These are phyloP conservation scores for Meloidogyne exigua DNA, from an alignment of 1,140 invertebrate genomes.

Conservation along the genomic window DNA sequence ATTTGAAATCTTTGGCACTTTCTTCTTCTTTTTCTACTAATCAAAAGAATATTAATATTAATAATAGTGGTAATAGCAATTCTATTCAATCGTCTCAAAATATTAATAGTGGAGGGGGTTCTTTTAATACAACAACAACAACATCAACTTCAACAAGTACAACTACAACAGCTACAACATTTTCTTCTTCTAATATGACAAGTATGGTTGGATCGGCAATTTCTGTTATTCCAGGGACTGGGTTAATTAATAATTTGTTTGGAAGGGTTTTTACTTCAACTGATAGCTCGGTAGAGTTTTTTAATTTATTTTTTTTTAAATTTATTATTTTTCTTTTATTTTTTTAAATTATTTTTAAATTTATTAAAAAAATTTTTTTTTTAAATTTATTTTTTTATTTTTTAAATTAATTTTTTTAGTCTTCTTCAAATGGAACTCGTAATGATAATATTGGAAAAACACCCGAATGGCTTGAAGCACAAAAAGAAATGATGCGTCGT, in stretches of 20 bases:
- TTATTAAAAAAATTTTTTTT: too few relatives aligned
- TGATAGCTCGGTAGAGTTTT: constrained; percentile 9
- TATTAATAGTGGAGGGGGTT: neutral
- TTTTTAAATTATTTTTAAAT: constrained; percentile 26
- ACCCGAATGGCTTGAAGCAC: constrained; percentile 37
- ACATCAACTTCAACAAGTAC: constrained; percentile 26
- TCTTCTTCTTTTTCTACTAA: neutral
- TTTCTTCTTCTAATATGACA: constrained; percentile 37
- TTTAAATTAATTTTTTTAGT: constrained; percentile 26
- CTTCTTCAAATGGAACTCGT: constrained; percentile 16
- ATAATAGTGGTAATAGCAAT: too few relatives aligned
- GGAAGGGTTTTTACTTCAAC: constrained; percentile 45
- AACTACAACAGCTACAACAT: constrained; percentile 64
- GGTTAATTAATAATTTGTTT: constrained; percentile 76
- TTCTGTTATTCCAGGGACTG: constrained; percentile 56
- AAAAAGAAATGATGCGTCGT: constrained; percentile 45
- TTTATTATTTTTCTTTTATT: neutral
- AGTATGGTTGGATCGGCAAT: constrained; percentile 55
- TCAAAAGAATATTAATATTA: neutral
- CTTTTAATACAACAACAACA: constrained; percentile 27
- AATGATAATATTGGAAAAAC: constrained; percentile 26
- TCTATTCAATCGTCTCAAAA: neutral
- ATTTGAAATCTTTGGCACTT: neutral
- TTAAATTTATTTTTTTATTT: neutral
- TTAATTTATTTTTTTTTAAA: neutral